A percentile compares a stretch with the other conserved stretches of the same genome.
Evolutionary conservation across 2,797 vertebrate genomes (phyloP).

Genomic region (Leptodactylus fallax): DNA sequence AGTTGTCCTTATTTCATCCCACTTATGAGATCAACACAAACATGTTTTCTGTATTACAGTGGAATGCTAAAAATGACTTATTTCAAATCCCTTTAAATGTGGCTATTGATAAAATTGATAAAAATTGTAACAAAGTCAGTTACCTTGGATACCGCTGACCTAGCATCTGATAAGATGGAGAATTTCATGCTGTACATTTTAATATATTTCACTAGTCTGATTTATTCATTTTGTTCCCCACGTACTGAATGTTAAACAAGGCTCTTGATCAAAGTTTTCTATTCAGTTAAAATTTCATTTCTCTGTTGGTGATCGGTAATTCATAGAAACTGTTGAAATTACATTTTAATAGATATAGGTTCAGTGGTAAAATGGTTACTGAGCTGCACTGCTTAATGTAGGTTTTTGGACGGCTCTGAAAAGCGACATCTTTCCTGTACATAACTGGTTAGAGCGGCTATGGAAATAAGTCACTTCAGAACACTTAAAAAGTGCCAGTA

Average conservation of each 20-base stretch:
- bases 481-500: neutral
- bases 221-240: conserved; percentile 50
- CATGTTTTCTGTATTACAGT: conserved; percentile 13
- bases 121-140: conserved; percentile 16
- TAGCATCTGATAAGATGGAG: conserved; percentile 23
- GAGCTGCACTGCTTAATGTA: conserved; percentile 6
- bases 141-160: conserved; percentile 23
- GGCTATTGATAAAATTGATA: neutral
- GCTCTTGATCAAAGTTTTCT: conserved; percentile 57
- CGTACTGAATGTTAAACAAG: conserved; percentile 54
- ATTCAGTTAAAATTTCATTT: conserved; percentile 55
- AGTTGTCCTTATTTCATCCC: conserved; percentile 49
- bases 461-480: neutral
- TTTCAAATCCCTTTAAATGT: neutral
- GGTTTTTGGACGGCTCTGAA: neutral
- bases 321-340: conserved; percentile 39
- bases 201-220: conserved; percentile 50
- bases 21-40: conserved; percentile 33
- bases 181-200: conserved; percentile 30
- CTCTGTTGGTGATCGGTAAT: conserved; percentile 53
- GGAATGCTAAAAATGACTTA: neutral
- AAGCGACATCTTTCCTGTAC: neutral
- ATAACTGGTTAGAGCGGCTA: neutral
- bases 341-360: conserved; percentile 42
- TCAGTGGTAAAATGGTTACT: neutral